phyloP scores from a whole-genome alignment of 2,888 invertebrate genomes.

The Drosophila conformis region DNA sequence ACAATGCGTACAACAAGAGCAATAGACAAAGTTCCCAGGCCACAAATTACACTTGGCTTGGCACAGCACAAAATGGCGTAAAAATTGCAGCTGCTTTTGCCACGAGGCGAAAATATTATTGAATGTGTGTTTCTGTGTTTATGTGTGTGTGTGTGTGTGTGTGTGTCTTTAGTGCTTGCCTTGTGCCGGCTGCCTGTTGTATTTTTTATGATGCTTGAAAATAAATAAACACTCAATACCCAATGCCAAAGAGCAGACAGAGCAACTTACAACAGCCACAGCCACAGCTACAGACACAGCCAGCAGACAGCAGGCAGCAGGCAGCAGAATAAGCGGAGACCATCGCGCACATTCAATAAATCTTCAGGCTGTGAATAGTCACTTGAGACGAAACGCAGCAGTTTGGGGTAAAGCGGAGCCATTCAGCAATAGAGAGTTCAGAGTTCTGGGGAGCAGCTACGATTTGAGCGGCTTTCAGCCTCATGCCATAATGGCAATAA shows the following conservation, averaged over 20 bases:
- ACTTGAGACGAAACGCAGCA: constrained; percentile 67
- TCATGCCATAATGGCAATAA: constrained; percentile 73
- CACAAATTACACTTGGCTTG: constrained; percentile 78
- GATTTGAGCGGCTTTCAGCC: constrained; percentile 67
- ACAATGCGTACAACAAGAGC: constrained; percentile 35
- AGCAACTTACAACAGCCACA: constrained; percentile 52
- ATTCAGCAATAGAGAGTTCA: constrained; percentile 11
- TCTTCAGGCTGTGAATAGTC: constrained; percentile 79
- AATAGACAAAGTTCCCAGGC: constrained; percentile 76
- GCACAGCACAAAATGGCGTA: constrained; percentile 70
- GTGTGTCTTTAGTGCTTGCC: constrained; percentile 27
- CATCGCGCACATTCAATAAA: constrained; percentile 79
- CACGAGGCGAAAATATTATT: constrained; percentile 66
- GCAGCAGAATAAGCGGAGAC: constrained; percentile 31
- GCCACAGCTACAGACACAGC: constrained; percentile 30
- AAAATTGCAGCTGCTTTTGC: constrained; percentile 76
- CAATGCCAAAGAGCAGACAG: constrained; percentile 75
- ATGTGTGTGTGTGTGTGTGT: constrained; percentile 38
- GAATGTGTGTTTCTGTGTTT: constrained; percentile 49
- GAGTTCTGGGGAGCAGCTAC: constrained; percentile 24
- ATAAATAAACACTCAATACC: constrained; percentile 83
- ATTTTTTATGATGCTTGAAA: constrained; percentile 81
- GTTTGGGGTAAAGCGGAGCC: not conserved
- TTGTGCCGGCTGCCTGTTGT: constrained; percentile 42
- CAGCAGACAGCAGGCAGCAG: constrained; percentile 23